These are phyloP conservation scores for Eulimnadia texana DNA, from an alignment of 1,140 invertebrate genomes.

Conservation along the genomic window DNA sequence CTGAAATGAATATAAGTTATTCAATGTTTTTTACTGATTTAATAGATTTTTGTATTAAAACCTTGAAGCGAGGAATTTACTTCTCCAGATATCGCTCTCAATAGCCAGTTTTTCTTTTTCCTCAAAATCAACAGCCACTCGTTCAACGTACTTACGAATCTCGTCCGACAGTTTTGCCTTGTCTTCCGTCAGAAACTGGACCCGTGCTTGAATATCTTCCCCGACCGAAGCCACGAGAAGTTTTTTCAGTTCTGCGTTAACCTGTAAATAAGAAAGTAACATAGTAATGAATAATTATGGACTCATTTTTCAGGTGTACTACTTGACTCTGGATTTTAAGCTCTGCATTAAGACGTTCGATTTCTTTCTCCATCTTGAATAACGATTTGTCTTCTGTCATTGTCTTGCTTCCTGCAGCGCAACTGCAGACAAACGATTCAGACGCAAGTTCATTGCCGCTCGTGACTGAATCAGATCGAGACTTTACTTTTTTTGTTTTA, in stretches of 20 bases:
- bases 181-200: conserved; percentile 77
- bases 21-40: conserved; percentile 1
- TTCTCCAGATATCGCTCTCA: conserved; percentile 88
- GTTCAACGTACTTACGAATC: conserved; percentile 64
- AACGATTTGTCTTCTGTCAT: background rate
- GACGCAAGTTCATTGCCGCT: background rate
- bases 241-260: conserved; percentile 84
- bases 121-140: conserved; percentile 72
- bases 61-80: conserved; percentile 87
- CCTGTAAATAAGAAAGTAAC: conserved; percentile 35
- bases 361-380: conserved; percentile 23
- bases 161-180: conserved; percentile 73
- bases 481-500: conserved; percentile 14
- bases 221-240: conserved; percentile 83
- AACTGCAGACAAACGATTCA: conserved; percentile 12
- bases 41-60: conserved; percentile 24
- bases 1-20: conserved; percentile 32
- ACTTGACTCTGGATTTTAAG: conserved; percentile 47
- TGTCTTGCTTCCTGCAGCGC: background rate
- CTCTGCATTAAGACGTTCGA: conserved; percentile 43
- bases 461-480: background rate
- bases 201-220: conserved; percentile 75
- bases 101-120: conserved; percentile 81
- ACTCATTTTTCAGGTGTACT: conserved; percentile 4
- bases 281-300: conserved; percentile 15